Conservation (phyloP, 2,113 vertebrate genomes). For the Benitochromis conjunctus region DNA sequence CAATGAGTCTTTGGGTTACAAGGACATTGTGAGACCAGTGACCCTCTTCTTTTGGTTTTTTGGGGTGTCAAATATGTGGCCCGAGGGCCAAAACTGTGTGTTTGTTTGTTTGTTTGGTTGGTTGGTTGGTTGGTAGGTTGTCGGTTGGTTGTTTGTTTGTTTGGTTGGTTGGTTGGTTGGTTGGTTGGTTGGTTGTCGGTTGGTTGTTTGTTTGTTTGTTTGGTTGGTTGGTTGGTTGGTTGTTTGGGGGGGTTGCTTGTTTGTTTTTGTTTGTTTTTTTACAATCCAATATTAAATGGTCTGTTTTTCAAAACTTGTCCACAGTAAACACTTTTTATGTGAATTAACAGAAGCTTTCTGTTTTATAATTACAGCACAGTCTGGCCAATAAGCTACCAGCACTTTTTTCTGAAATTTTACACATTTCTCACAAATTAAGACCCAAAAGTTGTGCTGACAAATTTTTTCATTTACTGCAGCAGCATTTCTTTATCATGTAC, state of each 20-base stretch:
- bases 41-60: not conserved
- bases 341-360: not conserved
- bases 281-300: not conserved
- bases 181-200: too few species aligned
- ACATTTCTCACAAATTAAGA: not conserved
- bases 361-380: not conserved
- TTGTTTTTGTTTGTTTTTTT: not conserved
- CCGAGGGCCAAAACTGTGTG: not conserved
- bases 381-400: not conserved
- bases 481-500: not conserved
- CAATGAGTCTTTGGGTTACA: not conserved
- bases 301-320: not conserved
- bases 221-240: too few species aligned
- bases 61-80: not conserved
- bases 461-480: not conserved
- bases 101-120: fast-evolving
- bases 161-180: fast-evolving
- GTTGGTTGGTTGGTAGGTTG: too few species aligned
- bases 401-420: not conserved
- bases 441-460: not conserved
- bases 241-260: not conserved
- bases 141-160: not conserved
- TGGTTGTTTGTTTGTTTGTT: not conserved
- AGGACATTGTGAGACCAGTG: not conserved
- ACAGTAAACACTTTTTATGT: not conserved